A percentile compares a stretch with the other conserved stretches of the same genome.
Conservation (phyloP, 2,888 invertebrate genomes). For the Dysmachus trigonus region DNA sequence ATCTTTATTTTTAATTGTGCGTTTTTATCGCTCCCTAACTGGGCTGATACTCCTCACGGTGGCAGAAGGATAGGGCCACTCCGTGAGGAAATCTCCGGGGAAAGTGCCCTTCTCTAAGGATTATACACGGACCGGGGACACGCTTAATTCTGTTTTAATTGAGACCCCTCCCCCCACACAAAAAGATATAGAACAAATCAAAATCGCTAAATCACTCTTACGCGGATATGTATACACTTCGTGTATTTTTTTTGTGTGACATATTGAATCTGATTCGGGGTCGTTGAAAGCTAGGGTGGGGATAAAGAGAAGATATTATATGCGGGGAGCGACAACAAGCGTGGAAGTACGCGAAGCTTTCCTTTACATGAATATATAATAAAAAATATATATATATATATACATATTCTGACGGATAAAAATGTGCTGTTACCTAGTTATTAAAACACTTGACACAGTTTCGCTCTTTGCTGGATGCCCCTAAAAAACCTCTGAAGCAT, state of each 20-base stretch:
- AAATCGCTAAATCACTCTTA: background rate
- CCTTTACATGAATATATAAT: background rate
- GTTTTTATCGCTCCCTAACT: background rate
- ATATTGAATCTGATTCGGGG: background rate
- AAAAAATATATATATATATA: background rate
- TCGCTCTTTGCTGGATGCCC: background rate
- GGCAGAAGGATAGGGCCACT: background rate
- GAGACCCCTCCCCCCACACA: background rate
- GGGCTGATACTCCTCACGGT: background rate
- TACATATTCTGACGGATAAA: background rate
- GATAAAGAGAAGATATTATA: background rate
- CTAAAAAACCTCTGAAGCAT: constrained; percentile 1
- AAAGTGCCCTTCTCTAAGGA: background rate
- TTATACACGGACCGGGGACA: background rate
- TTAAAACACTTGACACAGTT: constrained; percentile 43
- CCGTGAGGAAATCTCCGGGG: background rate
- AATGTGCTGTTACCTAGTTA: constrained; percentile 43
- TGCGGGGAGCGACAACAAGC: background rate
- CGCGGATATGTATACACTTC: background rate
- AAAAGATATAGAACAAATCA: background rate
- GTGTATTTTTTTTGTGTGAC: constrained; percentile 14
- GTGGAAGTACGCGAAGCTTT: background rate
- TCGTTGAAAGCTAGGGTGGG: background rate
- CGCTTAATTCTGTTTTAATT: background rate
- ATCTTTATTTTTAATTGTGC: background rate